Conservation (phyloP, 35 echinoderm and acorn worm genomes). For the Heliocidaris erythrogramma region DNA sequence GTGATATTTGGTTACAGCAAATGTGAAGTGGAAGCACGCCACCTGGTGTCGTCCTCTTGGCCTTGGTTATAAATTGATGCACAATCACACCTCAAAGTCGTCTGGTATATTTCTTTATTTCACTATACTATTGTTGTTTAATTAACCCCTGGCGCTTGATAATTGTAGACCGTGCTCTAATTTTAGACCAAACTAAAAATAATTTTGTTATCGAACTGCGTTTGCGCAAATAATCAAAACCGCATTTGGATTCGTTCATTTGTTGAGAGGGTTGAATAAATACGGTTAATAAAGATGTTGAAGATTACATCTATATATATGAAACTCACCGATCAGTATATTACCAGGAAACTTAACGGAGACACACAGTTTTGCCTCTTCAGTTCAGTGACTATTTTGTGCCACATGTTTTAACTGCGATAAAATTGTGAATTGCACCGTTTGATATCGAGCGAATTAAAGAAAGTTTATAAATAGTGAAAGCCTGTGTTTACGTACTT, state of each 20-base stretch:
- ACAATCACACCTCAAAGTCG: no score
- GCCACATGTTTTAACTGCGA: not conserved
- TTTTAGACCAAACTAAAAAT: not conserved
- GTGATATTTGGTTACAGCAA: no score
- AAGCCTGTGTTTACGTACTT: not conserved
- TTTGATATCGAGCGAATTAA: not conserved
- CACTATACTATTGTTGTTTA: no score
- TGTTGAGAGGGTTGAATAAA: not conserved
- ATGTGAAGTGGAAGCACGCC: no score
- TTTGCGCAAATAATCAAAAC: not conserved
- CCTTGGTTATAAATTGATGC: no score
- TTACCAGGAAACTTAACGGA: not conserved
- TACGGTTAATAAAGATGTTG: not conserved
- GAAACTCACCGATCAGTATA: not conserved
- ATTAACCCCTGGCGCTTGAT: no score
- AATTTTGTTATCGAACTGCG: not conserved
- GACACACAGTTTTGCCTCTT: not conserved
- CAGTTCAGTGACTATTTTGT: not conserved
- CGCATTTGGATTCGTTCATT: not conserved
- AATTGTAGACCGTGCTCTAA: not conserved
- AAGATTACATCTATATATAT: not conserved
- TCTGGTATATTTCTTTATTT: no score
- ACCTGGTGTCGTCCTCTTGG: no score
- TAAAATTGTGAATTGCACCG: not conserved
- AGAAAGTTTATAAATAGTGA: not conserved